Evolutionary conservation across 23 tunicate species (phyloP).

Genomic region (Botrylloides violaceus): DNA sequence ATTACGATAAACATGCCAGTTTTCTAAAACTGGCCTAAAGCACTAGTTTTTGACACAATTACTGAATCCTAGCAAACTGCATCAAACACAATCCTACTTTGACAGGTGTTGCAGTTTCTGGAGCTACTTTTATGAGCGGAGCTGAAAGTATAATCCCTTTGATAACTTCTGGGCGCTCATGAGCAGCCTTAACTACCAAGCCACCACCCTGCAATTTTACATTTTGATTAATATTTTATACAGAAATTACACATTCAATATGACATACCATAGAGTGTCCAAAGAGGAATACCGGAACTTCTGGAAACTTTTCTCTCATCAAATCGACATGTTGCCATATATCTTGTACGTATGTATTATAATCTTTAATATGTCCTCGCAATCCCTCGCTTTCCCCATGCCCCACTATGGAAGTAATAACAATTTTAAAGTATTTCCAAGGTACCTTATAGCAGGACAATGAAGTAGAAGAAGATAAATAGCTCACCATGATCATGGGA

Average conservation of each 20-base stretch:
- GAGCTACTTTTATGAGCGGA: constrained; percentile 32
- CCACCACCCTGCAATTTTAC: constrained; percentile 55
- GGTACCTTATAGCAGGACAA: too few species aligned
- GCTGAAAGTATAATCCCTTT: constrained; percentile 43
- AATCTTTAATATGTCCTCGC: not conserved
- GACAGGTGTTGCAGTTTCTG: constrained; percentile 39
- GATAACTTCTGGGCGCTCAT: constrained; percentile 30
- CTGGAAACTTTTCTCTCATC: not conserved
- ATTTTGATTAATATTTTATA: not conserved
- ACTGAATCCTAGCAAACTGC: too few species aligned
- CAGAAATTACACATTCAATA: not conserved
- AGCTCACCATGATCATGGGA: constrained; percentile 67
- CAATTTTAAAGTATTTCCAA: too few species aligned
- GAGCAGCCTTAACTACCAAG: constrained; percentile 44
- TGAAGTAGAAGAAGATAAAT: not conserved
- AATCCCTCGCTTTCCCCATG: constrained; percentile 27
- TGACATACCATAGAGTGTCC: constrained; percentile 24
- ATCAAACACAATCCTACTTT: too few species aligned
- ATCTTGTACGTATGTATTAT: not conserved
- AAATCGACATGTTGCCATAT: constrained; percentile 24
- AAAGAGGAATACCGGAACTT: constrained; percentile 13
- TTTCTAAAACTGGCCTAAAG: too few species aligned
- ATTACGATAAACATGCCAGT: too few species aligned
- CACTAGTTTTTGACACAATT: too few species aligned
- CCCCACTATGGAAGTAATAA: constrained; percentile 4